A percentile compares a stretch with the other conserved stretches of the same genome.
These are phyloP conservation scores for Synergus laeviventris DNA, from an alignment of 2,888 invertebrate genomes.

Conservation along the genomic window DNA sequence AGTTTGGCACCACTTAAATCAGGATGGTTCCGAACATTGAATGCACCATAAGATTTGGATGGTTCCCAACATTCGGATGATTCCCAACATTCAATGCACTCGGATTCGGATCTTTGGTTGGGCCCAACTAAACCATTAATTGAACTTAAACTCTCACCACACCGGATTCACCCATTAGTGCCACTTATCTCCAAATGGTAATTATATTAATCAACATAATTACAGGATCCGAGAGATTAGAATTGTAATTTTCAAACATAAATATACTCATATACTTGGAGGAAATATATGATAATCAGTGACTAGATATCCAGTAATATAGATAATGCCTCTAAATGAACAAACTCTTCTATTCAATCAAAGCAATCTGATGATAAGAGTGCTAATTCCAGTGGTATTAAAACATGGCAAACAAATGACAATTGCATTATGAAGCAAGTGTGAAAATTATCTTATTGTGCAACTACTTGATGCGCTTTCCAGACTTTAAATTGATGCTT, in stretches of 20 bases:
- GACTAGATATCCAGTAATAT: too few relatives aligned
- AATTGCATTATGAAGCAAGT: too few relatives aligned
- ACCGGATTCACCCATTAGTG: not conserved
- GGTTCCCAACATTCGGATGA: not conserved
- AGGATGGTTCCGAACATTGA: not conserved
- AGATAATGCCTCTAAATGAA: too few relatives aligned
- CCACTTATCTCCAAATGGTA: conserved; percentile 5
- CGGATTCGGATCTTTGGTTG: too few relatives aligned
- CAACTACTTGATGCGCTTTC: too few relatives aligned
- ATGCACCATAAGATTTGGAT: not conserved
- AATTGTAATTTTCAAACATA: not conserved
- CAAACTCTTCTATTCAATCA: too few relatives aligned
- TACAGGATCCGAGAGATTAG: conserved; percentile 20
- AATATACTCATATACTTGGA: not conserved
- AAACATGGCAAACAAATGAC: too few relatives aligned
- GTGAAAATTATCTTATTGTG: too few relatives aligned
- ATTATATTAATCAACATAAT: conserved; percentile 13
- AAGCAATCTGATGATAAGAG: too few relatives aligned
- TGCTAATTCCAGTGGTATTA: too few relatives aligned
- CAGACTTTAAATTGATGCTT: too few relatives aligned
- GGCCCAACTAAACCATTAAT: not conserved
- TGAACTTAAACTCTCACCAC: not conserved
- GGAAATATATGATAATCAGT: too few relatives aligned
- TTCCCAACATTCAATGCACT: not conserved
- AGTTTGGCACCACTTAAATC: not conserved